Evolutionary conservation across 1,140 invertebrate genomes (phyloP), one percentile per base, ranked within the genome.

Genomic region (Ooceraea biroi): DNA sequence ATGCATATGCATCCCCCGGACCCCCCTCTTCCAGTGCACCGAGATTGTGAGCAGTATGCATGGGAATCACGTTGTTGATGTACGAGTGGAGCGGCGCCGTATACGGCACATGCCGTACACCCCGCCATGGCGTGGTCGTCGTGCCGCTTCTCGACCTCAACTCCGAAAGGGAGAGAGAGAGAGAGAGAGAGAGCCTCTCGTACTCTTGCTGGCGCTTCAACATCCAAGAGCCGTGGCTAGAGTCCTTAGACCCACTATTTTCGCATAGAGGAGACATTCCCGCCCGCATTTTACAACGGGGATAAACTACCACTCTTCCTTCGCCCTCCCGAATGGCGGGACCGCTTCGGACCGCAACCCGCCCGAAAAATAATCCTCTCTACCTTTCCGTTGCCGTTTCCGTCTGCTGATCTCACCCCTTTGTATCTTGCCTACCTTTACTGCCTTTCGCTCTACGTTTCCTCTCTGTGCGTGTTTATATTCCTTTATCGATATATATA

Each of bases 61-160:
- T 92, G 91, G 88, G 91, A 92, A 94, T 93, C 92, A 93, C 91
- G 91, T 92, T 92, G 90, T 92, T 91, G 92, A 93, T 91, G 87
- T 91, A 92, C 89, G 90, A 88, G 90, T 87, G 87, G 83, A 82
- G 87, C 65, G 86, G 85, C 82, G 84, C 84, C 89, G 82, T 90
- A 90, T 72, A 90, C 85, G 82, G 83, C 91, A 92, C 92, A 91
- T 92, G 91, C 84, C 82, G 77, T 7, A 7, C 7, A 36, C 2
- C 36, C 74, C 72, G 78, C n/a, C 57, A 22, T 1, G 12, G 48
- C 48, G 22, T 19, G 36, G 8, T 19, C 22, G 36, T 58, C 55
- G 83, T 55, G 8, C 2, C 17, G 72, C 46, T 69, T 61, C 69
- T 44, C 82, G 48, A 27, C 27, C 61, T 57, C 41, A 36, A 36